Percentiles rank a stretch among this genome's conserved stretches.
Evolutionary conservation across 64 coral and sea anemone genomes (phyloP).

Genomic region (Dendronephthya gigantea): DNA sequence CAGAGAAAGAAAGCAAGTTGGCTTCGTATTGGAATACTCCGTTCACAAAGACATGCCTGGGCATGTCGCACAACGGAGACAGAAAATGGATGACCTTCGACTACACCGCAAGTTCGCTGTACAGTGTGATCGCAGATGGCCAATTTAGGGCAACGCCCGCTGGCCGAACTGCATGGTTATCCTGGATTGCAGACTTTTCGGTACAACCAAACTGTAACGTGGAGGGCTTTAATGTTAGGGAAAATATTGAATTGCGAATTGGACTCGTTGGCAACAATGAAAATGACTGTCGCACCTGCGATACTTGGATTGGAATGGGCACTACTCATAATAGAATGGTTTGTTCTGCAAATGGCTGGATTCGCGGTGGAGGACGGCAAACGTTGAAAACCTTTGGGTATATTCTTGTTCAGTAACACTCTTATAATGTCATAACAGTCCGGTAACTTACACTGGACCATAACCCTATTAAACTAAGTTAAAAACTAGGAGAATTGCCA

Average conservation of each 20-base stretch:
- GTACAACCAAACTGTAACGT: not conserved
- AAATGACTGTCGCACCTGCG: too few species aligned
- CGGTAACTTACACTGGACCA: too few species aligned
- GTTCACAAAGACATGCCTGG: conserved; percentile 36
- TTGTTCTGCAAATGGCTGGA: too few species aligned
- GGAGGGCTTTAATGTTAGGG: not conserved
- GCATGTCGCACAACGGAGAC: not conserved
- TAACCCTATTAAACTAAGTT: too few species aligned
- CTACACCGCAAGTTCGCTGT: not conserved
- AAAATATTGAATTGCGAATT: too few species aligned
- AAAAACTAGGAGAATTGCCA: too few species aligned
- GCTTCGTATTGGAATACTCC: conserved; percentile 33
- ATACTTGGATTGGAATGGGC: not conserved
- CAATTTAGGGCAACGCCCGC: not conserved
- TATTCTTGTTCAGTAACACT: too few species aligned
- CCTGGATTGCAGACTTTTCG: not conserved
- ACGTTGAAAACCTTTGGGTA: too few species aligned
- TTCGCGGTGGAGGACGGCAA: too few species aligned
- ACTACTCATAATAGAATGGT: too few species aligned
- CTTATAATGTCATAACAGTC: too few species aligned
- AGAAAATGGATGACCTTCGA: not conserved
- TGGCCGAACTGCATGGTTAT: not conserved
- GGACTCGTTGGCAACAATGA: too few species aligned
- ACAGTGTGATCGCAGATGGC: not conserved
- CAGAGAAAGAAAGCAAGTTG: conserved; percentile 28